Conservation (phyloP, 2,888 invertebrate genomes). For the Octonoba sinensis region DNA sequence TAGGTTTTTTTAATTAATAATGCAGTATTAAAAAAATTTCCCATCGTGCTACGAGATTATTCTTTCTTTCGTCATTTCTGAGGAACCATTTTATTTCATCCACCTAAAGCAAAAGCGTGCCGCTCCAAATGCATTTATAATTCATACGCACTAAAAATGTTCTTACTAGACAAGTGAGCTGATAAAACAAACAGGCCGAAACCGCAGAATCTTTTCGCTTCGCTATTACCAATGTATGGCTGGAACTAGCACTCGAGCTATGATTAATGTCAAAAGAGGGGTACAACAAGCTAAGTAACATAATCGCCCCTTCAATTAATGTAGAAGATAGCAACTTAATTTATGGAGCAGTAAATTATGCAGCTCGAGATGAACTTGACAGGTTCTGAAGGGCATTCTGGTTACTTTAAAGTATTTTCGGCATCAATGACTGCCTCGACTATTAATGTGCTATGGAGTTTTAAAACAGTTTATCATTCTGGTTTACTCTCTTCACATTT, state of each 20-base stretch:
- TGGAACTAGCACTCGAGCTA: conserved; percentile 9
- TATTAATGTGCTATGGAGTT: conserved; percentile 23
- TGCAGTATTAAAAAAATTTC: too few relatives aligned
- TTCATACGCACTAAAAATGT: conserved; percentile 34
- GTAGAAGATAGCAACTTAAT: conserved; percentile 52
- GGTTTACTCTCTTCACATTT: too few relatives aligned
- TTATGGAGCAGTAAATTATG: conserved; percentile 58
- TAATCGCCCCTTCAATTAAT: conserved; percentile 59
- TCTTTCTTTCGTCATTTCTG: too few relatives aligned
- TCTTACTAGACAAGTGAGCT: conserved; percentile 10
- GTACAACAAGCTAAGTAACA: conserved; percentile 52
- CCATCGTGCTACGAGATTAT: too few relatives aligned
- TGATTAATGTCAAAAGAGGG: conserved; percentile 41
- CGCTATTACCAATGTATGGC: neutral
- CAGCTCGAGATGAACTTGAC: conserved; percentile 42
- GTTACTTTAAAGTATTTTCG: conserved; percentile 8
- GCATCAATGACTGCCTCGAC: conserved; percentile 10
- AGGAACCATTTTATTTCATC: too few relatives aligned
- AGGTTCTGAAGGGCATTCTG: conserved; percentile 35
- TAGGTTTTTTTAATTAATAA: too few relatives aligned
- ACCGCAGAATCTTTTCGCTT: conserved; percentile 22
- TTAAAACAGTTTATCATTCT: too few relatives aligned
- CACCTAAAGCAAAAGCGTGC: too few relatives aligned
- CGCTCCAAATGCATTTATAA: conserved; percentile 6
- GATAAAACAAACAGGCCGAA: conserved; percentile 7